A percentile compares a stretch with the other conserved stretches of the same genome.
Conservation (phyloP, 2,797 vertebrate genomes). For the Synaphobranchus kaupii region DNA sequence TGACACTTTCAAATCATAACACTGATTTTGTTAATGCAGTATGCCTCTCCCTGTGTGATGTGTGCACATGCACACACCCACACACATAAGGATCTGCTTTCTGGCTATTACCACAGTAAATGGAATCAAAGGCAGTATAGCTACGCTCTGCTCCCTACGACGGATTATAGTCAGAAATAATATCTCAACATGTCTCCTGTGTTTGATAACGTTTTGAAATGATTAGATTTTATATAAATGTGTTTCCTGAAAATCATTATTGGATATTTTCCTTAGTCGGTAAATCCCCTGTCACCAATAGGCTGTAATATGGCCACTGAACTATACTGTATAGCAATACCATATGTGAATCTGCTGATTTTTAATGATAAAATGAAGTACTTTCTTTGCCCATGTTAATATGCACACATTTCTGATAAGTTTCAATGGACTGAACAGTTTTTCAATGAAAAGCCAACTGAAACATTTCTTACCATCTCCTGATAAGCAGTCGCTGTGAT, state of each 20-base stretch:
- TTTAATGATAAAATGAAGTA: neutral
- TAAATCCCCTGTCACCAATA: neutral
- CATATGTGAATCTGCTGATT: neutral
- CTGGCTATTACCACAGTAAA: neutral
- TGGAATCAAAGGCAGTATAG: conserved; percentile 22
- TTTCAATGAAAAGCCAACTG: neutral
- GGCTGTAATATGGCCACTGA: neutral
- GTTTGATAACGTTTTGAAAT: neutral
- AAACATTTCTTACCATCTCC: neutral
- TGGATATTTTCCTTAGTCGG: neutral
- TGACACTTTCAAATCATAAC: neutral
- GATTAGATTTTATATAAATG: neutral
- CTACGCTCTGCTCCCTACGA: neutral
- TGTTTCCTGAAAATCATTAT: neutral
- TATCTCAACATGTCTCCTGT: too few species aligned
- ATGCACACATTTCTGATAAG: neutral
- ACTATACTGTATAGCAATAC: neutral
- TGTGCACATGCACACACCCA: neutral
- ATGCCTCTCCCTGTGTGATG: neutral
- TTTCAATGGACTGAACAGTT: neutral
- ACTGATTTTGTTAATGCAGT: neutral
- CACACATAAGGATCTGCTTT: neutral
- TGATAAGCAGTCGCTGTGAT: too few species aligned
- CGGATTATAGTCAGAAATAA: neutral
- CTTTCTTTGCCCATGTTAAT: neutral